Evolutionary conservation across 2,113 vertebrate genomes (phyloP).

Genomic region (Naja naja): DNA sequence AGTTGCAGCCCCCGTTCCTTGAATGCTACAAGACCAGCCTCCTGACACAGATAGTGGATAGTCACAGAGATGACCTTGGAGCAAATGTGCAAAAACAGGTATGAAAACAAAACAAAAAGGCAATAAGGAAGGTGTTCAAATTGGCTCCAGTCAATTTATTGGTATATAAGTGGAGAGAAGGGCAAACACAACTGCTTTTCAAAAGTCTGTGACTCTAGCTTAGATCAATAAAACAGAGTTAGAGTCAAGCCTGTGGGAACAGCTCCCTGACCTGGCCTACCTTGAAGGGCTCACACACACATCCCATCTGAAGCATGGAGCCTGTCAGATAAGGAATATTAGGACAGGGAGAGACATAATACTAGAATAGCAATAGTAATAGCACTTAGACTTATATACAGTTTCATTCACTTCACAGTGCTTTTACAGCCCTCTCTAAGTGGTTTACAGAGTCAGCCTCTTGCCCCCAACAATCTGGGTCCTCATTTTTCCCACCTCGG

Average conservation of each 20-base stretch:
- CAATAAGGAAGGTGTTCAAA: neutral
- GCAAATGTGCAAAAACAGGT: neutral
- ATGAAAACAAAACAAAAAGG: neutral
- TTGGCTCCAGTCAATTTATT: neutral
- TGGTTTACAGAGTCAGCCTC: too few species aligned
- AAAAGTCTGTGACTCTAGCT: neutral
- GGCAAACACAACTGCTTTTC: neutral
- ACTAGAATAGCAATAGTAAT: too few species aligned
- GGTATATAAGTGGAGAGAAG: neutral
- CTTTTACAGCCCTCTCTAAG: too few species aligned
- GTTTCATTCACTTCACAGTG: too few species aligned
- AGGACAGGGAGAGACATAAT: neutral
- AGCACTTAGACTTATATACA: too few species aligned
- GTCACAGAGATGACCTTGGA: neutral
- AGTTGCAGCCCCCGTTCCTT: neutral
- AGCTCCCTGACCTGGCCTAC: neutral
- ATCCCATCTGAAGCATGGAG: neutral
- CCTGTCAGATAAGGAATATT: neutral
- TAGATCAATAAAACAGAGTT: neutral
- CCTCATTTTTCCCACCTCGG: too few species aligned
- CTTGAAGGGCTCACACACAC: neutral
- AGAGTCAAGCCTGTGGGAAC: neutral
- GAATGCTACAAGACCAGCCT: neutral
- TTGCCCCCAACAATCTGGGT: too few species aligned
- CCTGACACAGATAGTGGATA: neutral